A percentile compares a stretch with the other conserved stretches of the same genome.
Evolutionary conservation across 2,113 vertebrate species (phyloP).

Genomic region (Perca flavescens): DNA sequence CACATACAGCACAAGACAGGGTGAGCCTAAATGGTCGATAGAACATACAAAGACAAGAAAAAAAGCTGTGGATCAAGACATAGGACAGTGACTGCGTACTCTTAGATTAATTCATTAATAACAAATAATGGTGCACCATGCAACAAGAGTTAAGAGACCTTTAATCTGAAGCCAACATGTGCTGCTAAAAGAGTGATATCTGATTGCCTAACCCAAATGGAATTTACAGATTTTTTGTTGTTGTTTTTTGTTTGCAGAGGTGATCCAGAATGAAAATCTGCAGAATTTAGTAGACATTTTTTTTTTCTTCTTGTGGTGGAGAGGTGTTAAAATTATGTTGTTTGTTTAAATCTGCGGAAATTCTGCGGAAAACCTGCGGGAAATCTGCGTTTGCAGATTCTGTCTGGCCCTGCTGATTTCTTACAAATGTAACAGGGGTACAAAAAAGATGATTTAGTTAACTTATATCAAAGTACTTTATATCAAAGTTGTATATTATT

Average conservation of each 20-base stretch:
- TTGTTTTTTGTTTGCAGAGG: no score
- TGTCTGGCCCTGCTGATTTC: no score
- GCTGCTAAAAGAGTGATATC: not conserved
- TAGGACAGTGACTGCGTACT: constrained; percentile 79
- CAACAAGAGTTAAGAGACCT: constrained; percentile 23
- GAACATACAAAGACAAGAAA: constrained; percentile 82
- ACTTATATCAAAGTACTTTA: not conserved
- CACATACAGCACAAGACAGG: constrained; percentile 74
- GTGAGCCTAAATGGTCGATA: constrained; percentile 60
- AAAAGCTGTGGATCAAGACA: constrained; percentile 84
- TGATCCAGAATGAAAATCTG: no score
- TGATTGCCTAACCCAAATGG: not conserved
- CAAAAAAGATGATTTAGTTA: not conserved
- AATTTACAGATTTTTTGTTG: no score
- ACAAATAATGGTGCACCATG: constrained; percentile 47
- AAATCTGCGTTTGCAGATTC: no score
- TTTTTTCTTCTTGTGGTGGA: no score
- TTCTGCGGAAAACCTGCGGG: no score
- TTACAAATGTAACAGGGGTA: not conserved
- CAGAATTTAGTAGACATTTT: no score
- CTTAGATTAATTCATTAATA: not conserved
- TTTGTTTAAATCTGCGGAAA: no score
- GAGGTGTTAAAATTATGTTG: no score
- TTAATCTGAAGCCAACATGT: constrained; percentile 17
- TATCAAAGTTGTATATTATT: not conserved